Conservation (phyloP, 2,113 vertebrate species). For the Orycteropus afer region DNA sequence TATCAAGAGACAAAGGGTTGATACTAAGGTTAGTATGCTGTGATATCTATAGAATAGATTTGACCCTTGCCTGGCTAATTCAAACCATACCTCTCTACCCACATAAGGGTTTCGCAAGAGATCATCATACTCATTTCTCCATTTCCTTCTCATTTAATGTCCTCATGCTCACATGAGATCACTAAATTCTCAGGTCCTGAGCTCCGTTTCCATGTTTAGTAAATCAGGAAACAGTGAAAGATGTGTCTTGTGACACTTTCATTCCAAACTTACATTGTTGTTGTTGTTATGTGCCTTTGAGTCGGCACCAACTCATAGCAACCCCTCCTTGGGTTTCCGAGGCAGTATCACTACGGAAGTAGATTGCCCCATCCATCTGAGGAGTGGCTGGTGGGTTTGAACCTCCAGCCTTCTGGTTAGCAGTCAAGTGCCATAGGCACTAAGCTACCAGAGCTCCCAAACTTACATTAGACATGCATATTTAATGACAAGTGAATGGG, state of each 20-base stretch:
- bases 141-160: slow-evolving; percentile 61
- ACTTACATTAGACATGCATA: neutral
- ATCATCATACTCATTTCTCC: neutral
- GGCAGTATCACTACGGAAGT: too few species aligned
- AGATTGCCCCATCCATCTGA: too few species aligned
- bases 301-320: too few species aligned
- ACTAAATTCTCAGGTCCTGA: slow-evolving; percentile 43
- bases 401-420: too few species aligned
- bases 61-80: slow-evolving; percentile 41
- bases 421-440: too few species aligned
- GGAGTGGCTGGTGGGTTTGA: too few species aligned
- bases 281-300: too few species aligned
- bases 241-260: slow-evolving; percentile 54
- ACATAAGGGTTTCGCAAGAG: neutral
- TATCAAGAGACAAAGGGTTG: neutral
- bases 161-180: slow-evolving; percentile 55
- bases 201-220: slow-evolving; percentile 55
- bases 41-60: neutral
- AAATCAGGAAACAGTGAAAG: slow-evolving; percentile 62
- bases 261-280: slow-evolving; percentile 55
- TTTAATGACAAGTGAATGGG: slow-evolving; percentile 37
- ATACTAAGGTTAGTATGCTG: neutral
- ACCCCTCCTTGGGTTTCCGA: too few species aligned
- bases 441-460: too few species aligned
- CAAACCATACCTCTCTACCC: slow-evolving; percentile 2